Percentiles rank a stretch among this genome's conserved stretches.
Evolutionary conservation across 2,113 vertebrate genomes (phyloP).

Genomic region (Acrocephalus arundinaceus): DNA sequence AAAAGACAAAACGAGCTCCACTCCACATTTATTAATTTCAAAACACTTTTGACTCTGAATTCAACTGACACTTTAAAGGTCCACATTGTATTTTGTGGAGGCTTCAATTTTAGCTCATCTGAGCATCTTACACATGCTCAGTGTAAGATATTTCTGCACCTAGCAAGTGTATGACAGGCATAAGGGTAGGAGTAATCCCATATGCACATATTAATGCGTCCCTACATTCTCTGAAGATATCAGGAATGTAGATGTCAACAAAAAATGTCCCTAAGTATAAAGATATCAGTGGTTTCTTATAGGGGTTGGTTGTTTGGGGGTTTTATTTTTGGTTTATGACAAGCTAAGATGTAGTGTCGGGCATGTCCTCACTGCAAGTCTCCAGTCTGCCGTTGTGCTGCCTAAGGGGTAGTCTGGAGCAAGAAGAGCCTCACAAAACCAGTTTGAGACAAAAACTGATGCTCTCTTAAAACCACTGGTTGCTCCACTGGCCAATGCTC

Average conservation of each 20-base stretch:
- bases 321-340: not conserved
- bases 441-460: not conserved
- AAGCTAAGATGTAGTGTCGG: not conserved
- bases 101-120: not conserved
- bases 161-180: not conserved
- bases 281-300: not conserved
- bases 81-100: not conserved
- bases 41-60: not conserved
- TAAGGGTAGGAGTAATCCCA: not conserved
- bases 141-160: not conserved
- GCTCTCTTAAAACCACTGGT: not conserved
- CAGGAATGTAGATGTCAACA: not conserved
- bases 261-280: not conserved
- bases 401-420: not conserved
- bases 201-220: conserved; percentile 17
- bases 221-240: not conserved
- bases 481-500: not conserved
- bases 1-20: not conserved
- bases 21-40: not conserved
- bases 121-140: not conserved
- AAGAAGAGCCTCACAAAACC: not conserved
- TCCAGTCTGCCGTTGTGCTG: not conserved
- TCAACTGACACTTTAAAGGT: not conserved
- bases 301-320: not conserved
- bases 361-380: rapidly evolving